These are phyloP conservation scores for Cryptus armator DNA, from an alignment of 2,888 invertebrate genomes.

Conservation along the genomic window DNA sequence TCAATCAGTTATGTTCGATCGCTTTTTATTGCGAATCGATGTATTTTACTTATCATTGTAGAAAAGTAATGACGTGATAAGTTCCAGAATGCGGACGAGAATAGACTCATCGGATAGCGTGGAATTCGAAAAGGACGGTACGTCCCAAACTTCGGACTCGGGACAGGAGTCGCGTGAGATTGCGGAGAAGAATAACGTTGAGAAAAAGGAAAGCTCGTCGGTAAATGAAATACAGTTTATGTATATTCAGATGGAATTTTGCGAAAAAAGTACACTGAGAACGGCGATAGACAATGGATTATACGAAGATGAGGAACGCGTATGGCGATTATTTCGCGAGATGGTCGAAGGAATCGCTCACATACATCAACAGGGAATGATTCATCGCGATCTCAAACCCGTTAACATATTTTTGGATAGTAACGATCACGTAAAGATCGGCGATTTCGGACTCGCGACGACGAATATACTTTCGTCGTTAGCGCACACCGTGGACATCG, in stretches of 20 bases:
- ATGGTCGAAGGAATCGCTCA: conserved; percentile 96
- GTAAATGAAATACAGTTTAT: conserved; percentile 89
- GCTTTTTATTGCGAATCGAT: no score
- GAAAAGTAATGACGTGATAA: conserved; percentile 47
- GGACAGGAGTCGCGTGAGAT: conserved; percentile 64
- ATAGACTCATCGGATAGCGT: conserved; percentile 87
- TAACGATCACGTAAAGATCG: conserved; percentile 98
- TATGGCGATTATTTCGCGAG: conserved; percentile 97
- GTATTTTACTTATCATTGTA: conserved; percentile 18
- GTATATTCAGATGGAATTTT: conserved; percentile 99
- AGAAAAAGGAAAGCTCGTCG: conserved; percentile 58
- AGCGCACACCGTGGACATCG: conserved; percentile 73
- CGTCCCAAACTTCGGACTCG: conserved; percentile 75
- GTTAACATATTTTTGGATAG: conserved; percentile 98
- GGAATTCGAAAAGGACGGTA: conserved; percentile 87
- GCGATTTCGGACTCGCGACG: conserved; percentile 98
- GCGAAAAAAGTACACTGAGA: conserved; percentile 96
- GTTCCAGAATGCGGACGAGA: conserved; percentile 77
- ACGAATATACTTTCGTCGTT: conserved; percentile 88
- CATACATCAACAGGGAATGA: conserved; percentile 97
- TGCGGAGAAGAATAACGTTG: conserved; percentile 60
- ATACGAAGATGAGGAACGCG: conserved; percentile 91
- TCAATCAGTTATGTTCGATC: no score
- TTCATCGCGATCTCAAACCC: conserved; percentile 94
- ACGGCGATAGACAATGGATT: conserved; percentile 95